Base-by-base conservation (phyloP, 64 coral and sea anemone genomes). In the Exaiptasia diaphana region DNA sequence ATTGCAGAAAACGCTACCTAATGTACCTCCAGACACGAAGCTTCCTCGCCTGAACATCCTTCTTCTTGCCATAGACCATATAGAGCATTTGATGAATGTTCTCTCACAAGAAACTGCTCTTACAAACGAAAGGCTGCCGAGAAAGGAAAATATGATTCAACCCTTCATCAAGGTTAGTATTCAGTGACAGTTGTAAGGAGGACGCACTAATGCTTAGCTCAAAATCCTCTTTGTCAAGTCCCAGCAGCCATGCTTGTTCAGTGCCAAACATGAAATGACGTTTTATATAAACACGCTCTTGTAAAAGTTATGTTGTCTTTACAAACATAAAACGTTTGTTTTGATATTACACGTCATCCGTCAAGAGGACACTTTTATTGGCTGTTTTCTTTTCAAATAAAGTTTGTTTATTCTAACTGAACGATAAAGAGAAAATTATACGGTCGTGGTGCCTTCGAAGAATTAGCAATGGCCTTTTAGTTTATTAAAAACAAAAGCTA, bases 21-120 rank as follows among this genome's bases (percentile, higher is more conserved):
- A 94, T 46, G 91, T 94, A 21, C 91, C 91, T 12, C 86, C 91
- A 12, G 91, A 94, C 37, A 94, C 91, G 26, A 94, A 94, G 43
- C 79, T 94, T 41, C 91, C 91, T 40, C 73, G 91, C 5, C 81
- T 94, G 37, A 94, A 94, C 74, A 94, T 94, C 24, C 80, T 94
- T 26, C 76, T 94, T 10, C 81, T 94, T 4, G 91, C 91, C 30
- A 94, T 89, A 40, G 91, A 94, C 48, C 87, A 94, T 78, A 94
- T 94, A 3, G 88, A 86, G 6, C 82, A 94, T 67, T 86, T 94
- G 17, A 88, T 65, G 37, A 41, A 72, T 31, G 91, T 94, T 18
- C 68, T 94, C 7, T 83, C 73, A 17, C 64, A 78, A 53, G 80
- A 85, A 17, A 48, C 71, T 28, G 3, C 43, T 7, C 21, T 38